Evolutionary conservation across 2,113 vertebrate genomes (phyloP).

Genomic region (Pseudopipra pipra): DNA sequence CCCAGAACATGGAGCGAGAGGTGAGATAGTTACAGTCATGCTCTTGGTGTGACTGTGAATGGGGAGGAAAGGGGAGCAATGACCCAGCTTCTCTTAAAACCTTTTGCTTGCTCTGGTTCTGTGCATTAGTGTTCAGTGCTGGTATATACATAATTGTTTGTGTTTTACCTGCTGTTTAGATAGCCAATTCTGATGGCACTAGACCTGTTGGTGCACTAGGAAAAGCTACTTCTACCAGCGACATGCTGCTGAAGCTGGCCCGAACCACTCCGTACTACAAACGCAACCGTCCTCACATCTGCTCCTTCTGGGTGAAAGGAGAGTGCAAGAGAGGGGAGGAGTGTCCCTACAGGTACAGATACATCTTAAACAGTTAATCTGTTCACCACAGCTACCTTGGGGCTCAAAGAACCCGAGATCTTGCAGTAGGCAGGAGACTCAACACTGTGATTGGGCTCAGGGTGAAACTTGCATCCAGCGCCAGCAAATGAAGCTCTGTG

Average conservation of each 20-base stretch:
- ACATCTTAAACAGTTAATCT: background rate
- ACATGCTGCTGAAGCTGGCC: slow-evolving; percentile 97
- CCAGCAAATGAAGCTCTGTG: background rate
- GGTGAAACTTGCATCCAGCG: rapidly evolving
- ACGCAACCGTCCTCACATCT: slow-evolving; percentile 97
- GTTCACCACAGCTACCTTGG: background rate
- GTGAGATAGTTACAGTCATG: slow-evolving; percentile 28
- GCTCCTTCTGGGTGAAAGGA: slow-evolving; percentile 99
- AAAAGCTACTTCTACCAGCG: slow-evolving; percentile 91
- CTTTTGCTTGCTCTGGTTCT: background rate
- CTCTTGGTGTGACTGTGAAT: background rate
- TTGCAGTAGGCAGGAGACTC: background rate
- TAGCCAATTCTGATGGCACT: slow-evolving; percentile 92
- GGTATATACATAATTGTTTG: background rate
- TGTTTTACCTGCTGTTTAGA: slow-evolving; percentile 69
- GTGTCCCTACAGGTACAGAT: slow-evolving; percentile 90
- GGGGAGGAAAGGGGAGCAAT: background rate
- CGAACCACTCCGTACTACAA: slow-evolving; percentile 98
- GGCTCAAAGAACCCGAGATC: background rate
- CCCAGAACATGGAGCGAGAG: slow-evolving; percentile 98
- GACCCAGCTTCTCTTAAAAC: background rate
- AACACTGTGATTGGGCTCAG: rapidly evolving
- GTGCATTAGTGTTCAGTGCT: background rate
- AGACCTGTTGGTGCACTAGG: slow-evolving; percentile 90
- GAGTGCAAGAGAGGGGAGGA: slow-evolving; percentile 98